Conservation (phyloP, 2,113 vertebrate species). For the Columba janthina region DNA sequence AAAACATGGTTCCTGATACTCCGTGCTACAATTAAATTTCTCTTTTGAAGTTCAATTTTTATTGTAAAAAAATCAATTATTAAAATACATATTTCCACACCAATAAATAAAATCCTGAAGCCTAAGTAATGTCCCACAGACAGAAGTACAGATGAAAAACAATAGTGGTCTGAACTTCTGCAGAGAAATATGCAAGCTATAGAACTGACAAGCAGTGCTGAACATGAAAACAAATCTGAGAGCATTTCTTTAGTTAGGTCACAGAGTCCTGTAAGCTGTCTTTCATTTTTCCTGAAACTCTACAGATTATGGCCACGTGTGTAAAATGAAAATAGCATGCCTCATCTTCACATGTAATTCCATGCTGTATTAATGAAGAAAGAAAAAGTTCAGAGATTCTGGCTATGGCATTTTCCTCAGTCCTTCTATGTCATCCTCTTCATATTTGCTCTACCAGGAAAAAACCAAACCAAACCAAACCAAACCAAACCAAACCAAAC, state of each 20-base stretch:
- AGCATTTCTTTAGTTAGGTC: background rate
- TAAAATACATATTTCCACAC: background rate
- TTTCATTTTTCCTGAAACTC: background rate
- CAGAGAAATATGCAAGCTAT: background rate
- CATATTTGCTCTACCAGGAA: accelerated
- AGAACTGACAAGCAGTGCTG: background rate
- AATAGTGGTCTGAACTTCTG: background rate
- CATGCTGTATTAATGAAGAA: background rate
- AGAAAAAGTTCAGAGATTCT: background rate
- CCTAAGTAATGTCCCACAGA: background rate
- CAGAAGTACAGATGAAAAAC: background rate
- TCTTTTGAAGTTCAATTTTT: background rate
- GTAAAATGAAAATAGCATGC: background rate
- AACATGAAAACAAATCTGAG: background rate
- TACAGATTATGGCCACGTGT: background rate
- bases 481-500: no score
- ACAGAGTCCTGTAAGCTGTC: background rate
- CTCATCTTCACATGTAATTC: background rate
- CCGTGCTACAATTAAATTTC: background rate
- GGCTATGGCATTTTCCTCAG: background rate
- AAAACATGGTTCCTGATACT: background rate
- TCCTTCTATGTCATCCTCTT: no score
- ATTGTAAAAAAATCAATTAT: background rate
- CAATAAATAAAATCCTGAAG: background rate
- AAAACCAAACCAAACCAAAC: background rate